Conservation (phyloP, 2,113 vertebrate genomes). For the Lampris megalopsis region DNA sequence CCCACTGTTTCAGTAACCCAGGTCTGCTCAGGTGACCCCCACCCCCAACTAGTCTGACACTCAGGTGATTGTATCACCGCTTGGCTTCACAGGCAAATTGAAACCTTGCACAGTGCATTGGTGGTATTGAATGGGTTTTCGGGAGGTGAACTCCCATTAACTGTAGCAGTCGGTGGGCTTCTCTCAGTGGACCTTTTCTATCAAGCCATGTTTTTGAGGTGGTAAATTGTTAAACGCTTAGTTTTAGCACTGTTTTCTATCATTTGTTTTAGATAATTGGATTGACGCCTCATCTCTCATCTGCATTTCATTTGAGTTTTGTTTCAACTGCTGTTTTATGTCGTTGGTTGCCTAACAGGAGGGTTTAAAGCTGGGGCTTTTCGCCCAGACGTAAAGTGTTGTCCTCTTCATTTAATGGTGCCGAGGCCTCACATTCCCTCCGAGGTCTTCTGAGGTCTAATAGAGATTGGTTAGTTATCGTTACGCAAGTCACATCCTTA, state of each 20-base stretch:
- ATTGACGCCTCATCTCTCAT: constrained; percentile 19
- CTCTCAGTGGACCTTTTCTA: background rate
- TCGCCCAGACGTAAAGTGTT: constrained; percentile 53
- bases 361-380: constrained; percentile 55
- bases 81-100: constrained; percentile 19
- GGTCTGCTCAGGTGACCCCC: constrained; percentile 26
- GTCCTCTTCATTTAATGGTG: constrained; percentile 71
- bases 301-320: constrained; percentile 32
- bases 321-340: constrained; percentile 31
- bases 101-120: constrained; percentile 16
- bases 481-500: constrained; percentile 34
- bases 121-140: constrained; percentile 4
- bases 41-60: constrained; percentile 17
- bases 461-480: constrained; percentile 60
- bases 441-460: constrained; percentile 59
- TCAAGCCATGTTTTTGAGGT: background rate
- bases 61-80: background rate
- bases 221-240: constrained; percentile 5
- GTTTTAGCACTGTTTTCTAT: constrained; percentile 20
- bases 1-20: background rate
- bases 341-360: constrained; percentile 42
- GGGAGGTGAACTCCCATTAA: constrained; percentile 2
- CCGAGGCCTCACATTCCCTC: constrained; percentile 49
- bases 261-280: constrained; percentile 25
- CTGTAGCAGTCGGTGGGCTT: background rate